Evolutionary conservation across 2,888 invertebrate genomes (phyloP).

Genomic region (Lumbricus terrestris): DNA sequence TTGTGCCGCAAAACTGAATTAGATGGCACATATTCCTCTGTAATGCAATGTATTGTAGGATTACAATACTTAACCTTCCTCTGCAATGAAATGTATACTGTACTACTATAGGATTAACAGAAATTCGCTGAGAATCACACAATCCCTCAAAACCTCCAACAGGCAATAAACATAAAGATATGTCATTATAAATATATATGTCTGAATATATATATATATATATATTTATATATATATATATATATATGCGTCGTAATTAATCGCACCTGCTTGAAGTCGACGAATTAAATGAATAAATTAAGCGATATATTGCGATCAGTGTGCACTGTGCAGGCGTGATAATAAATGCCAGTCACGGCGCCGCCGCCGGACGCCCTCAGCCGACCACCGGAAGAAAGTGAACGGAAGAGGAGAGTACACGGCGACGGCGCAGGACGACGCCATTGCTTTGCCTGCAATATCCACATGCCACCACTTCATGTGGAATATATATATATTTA

Average conservation of each 20-base stretch:
- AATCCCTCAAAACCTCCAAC: not conserved
- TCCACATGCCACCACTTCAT: not conserved
- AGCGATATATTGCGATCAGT: not conserved
- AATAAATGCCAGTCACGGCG: not conserved
- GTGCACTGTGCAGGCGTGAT: not conserved
- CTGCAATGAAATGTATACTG: too few species aligned
- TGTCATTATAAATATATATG: not conserved
- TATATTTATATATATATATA: not conserved
- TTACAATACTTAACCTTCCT: not conserved
- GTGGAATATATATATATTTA: not conserved
- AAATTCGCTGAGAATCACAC: not conserved
- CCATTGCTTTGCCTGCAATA: slow-evolving; percentile 3
- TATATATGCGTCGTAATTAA: not conserved
- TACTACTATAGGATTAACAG: too few species aligned
- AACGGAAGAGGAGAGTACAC: not conserved
- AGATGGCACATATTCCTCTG: not conserved
- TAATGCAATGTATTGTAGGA: not conserved
- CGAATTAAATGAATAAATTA: too few species aligned
- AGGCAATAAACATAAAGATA: too few species aligned
- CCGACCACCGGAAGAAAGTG: not conserved
- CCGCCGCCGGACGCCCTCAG: not conserved
- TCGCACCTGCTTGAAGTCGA: not conserved
- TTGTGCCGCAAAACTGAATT: not conserved
- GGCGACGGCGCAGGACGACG: not conserved
- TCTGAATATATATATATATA: not conserved